Evolutionary conservation across 1,140 invertebrate species (phyloP), one percentile per base, ranked within the genome.

Genomic region (Metaphire vulgaris): DNA sequence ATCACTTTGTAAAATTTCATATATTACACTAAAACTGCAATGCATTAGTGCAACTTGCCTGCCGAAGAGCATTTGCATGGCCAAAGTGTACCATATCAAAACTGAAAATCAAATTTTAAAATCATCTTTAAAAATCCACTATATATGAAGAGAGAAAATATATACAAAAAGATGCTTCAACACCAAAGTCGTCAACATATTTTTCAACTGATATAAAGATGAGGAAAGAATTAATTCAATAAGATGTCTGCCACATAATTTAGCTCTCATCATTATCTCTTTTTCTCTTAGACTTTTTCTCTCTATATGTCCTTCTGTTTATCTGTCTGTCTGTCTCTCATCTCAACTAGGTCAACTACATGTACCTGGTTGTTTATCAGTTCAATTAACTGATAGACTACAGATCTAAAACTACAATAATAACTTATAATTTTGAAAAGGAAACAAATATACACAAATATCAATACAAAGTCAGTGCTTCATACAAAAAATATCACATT

Each of bases 31-130:
- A 56, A 56, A 56, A 21, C 41, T 56, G 41, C 41, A 56, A 56
- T 6, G 21, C 41, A 21, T 56, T 56, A 6, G 6, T 56, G 33
- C 21, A 71, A 33, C 32, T 28, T 68, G 85, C 85, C 82, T 86
- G 85, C 78, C 86, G 74, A n/a, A 85, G 74, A n/a, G 86, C 85
- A 82, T 87, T 87, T 28, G 85, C 85, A 82, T 87, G 86, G 75
- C 86, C 86, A 83, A 85, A 87, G 78, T 87, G 86, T 41, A 86
- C 83, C 82, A 87, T 85, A 77, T 87, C 86, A 82, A 85, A 87
- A 78, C 85, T 86, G 82, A 74, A 84, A 82, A 74, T 26, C 56
- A 75, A 80, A 69, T 64, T 56, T 76, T 33, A 14, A 69, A 12
- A 69, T 6, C 31, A 65, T 2, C 65, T 41, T 73, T 15, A 41